Conservation (phyloP, 2,888 invertebrate genomes). For the Anaspis maculata region DNA sequence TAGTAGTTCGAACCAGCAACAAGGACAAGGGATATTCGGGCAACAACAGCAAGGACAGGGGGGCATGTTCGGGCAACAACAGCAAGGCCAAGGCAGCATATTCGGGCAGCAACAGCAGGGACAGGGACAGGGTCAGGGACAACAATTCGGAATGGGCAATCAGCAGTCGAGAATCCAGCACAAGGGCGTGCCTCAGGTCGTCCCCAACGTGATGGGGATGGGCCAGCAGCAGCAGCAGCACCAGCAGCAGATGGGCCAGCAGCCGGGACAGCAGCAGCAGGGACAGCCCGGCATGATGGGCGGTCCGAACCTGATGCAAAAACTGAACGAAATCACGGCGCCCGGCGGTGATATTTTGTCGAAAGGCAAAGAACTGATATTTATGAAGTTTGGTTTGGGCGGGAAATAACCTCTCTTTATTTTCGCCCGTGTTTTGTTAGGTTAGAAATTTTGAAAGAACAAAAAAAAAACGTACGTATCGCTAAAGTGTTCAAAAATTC, state of each 20-base stretch:
- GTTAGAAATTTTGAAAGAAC: too few species aligned
- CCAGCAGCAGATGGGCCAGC: slow-evolving; percentile 30
- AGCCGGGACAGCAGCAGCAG: slow-evolving; percentile 37
- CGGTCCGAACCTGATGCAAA: slow-evolving; percentile 77
- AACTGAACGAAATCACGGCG: slow-evolving; percentile 80
- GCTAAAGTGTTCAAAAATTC: slow-evolving; percentile 30
- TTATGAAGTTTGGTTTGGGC: slow-evolving; percentile 88
- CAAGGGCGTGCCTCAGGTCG: slow-evolving; percentile 48
- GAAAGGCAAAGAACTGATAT: slow-evolving; percentile 88
- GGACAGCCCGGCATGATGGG: slow-evolving; percentile 41
- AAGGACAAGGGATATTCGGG: too few species aligned
- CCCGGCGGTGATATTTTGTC: slow-evolving; percentile 86
- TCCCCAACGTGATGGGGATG: slow-evolving; percentile 38
- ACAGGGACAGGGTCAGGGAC: slow-evolving; percentile 22
- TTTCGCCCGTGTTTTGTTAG: slow-evolving; percentile 6
- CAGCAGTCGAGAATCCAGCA: slow-evolving; percentile 30
- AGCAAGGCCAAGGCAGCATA: slow-evolving; percentile 28
- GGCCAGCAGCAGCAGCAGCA: slow-evolving; percentile 34
- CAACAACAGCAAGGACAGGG: slow-evolving; percentile 20
- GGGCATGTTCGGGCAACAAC: too few species aligned
- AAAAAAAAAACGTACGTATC: too few species aligned
- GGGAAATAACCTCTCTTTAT: slow-evolving; percentile 42
- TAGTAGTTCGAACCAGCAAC: too few species aligned
- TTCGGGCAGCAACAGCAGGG: slow-evolving; percentile 27
- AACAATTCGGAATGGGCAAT: slow-evolving; percentile 26